Evolutionary conservation across 2,797 vertebrate species (phyloP).

Genomic region (Nyctalus aviator): DNA sequence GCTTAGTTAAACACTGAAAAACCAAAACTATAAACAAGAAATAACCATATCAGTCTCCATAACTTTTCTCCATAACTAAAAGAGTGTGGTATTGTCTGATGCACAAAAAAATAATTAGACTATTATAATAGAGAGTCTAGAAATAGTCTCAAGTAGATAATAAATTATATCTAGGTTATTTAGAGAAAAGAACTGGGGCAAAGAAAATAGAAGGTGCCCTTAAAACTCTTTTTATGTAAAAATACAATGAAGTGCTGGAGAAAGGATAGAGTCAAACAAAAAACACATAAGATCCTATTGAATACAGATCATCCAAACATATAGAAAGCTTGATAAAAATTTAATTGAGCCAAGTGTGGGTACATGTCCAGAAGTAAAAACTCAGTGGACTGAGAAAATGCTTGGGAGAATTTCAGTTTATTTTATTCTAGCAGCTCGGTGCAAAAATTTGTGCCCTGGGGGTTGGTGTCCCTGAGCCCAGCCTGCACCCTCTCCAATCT

Average conservation of each 20-base stretch:
- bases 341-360: background rate
- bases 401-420: background rate
- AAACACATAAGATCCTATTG: background rate
- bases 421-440: too few relatives aligned
- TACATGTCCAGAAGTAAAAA: background rate
- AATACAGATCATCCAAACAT: background rate
- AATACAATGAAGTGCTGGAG: background rate
- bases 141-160: background rate
- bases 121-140: background rate
- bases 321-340: background rate
- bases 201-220: background rate
- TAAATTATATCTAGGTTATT: background rate
- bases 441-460: too few relatives aligned
- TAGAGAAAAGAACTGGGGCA: background rate
- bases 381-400: background rate
- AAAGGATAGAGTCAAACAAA: background rate
- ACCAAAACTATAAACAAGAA: background rate
- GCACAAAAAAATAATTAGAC: background rate
- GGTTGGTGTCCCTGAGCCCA: too few relatives aligned
- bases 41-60: background rate
- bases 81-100: background rate
- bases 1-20: background rate
- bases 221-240: background rate
- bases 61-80: background rate
- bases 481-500: too few relatives aligned